Base-by-base conservation (phyloP, 2,797 vertebrate genomes). In the Avahi laniger region DNA sequence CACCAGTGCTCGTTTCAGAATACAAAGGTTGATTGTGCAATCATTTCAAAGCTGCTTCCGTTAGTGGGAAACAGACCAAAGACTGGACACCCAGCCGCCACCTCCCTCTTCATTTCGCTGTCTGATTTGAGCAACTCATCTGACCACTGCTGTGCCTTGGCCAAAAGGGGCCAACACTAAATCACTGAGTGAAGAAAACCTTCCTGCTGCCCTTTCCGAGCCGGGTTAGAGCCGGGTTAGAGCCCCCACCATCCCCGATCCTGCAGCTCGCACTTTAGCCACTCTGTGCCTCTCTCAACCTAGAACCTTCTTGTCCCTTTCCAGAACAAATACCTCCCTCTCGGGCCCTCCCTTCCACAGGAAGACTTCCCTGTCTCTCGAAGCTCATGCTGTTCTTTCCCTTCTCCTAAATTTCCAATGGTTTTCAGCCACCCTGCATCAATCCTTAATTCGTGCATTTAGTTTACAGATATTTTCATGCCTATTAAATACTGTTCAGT, bases 151-250 rank as follows among this genome's bases (percentile, higher is more conserved):
- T 35, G 18, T 46, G 46, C 33, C 67, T 7, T 46, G 54, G 61
- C 54, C 48, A 43, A 33, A 52, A 1, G 12, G 57, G 48, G 50
- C 13, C 38, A 14, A 11, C 18, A n/a, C 30, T 18, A 15, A 35
- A 35, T 24, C 26, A 10, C 1, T 2, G 48, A 20, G 28, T 26
- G 30, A 14, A 61, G 89, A 0, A 15, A 48, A 26, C 0, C 1
- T 22, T 28, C 61, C 52, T 38, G 13, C 6, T 9, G 43, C 10
- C 79, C 18, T 79, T 54, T 28, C 17, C 0, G 15, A 67, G 28
- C 63, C 17, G 14, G 33, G 48, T 22, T 7, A 33, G 15, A 67
- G 28, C 63, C 17, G 14, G 33, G 48, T 22, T 7, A 33, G 1
- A 61, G 52, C 11, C 28, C 38, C 35, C 13, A 5, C 13, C 38